Base-by-base conservation (phyloP, 2,797 vertebrate genomes). In the Hapalemur alaotrensis region DNA sequence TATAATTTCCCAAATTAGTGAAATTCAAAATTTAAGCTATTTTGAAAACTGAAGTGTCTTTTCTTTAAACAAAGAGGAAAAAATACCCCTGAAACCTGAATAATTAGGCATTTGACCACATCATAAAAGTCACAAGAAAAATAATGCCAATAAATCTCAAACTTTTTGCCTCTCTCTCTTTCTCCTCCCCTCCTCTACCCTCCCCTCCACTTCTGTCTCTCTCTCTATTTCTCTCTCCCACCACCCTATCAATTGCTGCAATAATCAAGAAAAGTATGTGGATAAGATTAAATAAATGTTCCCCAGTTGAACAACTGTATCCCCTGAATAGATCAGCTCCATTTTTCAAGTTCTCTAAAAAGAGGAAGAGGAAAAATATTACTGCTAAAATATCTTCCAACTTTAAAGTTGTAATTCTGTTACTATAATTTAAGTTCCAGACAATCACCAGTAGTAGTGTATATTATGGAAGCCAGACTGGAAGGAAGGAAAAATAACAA, bases 1-100 rank as follows among this genome's bases (percentile, higher is more conserved):
- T 35, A 50, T 83, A 84, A 93, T 79, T 92, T 91, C 65, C 46
- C 20, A 93, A 95, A 88, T 89, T 83, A 85, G 63, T 1, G 88
- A 92, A 69, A 81, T 89, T 82, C 2, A 76, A 92, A 95, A 96
- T 52, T 54, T 1, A 72, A 61, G 3, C 43, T 75, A 38, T 80
- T 90, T 92, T 89, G 65, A 95, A 92, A 81, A 61, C 79, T 30
- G 20, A 87, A 86, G 12, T 32, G 4, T 59, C 41, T 76, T 84
- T 95, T 63, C 50, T 57, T 90, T 65, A 35, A 63, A 35, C 43
- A 43, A 46, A 61, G 43, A 30, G 18, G 18, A 54, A 59, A 73
- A 75, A 30, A 22, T 9, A 48, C 4, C 28, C 48, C 63, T 75
- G 61, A 92, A 90, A 28, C 6, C 30, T 28, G 32, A 82, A 59